Conservation (phyloP, 2,113 vertebrate species). For the Cichladusa arquata region DNA sequence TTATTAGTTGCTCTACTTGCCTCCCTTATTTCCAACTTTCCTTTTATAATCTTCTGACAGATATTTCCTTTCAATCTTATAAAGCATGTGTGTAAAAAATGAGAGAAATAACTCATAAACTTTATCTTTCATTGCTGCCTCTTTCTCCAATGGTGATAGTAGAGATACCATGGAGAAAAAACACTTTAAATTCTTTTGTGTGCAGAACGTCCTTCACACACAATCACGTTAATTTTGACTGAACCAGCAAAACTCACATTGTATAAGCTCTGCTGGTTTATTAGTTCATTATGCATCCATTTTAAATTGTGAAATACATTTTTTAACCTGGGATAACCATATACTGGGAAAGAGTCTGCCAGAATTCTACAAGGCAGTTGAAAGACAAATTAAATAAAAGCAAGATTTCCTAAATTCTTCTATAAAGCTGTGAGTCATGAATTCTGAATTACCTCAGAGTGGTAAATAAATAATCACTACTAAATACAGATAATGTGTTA, state of each 20-base stretch:
- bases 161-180: background rate
- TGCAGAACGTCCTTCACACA: background rate
- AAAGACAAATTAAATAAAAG: constrained; percentile 67
- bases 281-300: background rate
- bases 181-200: background rate
- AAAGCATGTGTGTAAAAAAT: background rate
- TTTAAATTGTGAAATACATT: constrained; percentile 22
- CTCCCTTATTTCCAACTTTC: background rate
- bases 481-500: constrained; percentile 77
- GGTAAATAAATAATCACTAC: constrained; percentile 79
- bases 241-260: background rate
- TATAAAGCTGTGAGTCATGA: constrained; percentile 66
- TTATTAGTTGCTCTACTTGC: background rate
- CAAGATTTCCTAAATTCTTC: constrained; percentile 61
- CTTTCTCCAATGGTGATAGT: background rate
- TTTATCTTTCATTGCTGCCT: background rate
- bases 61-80: background rate
- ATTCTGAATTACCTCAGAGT: constrained; percentile 68
- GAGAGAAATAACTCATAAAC: background rate
- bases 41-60: background rate
- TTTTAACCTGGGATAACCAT: constrained; percentile 22
- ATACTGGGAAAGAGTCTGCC: constrained; percentile 48
- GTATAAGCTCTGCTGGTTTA: background rate
- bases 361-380: constrained; percentile 59
- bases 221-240: background rate